Base-by-base conservation (phyloP, 1,140 invertebrate species). In the Schlechtendalia chinensis region DNA sequence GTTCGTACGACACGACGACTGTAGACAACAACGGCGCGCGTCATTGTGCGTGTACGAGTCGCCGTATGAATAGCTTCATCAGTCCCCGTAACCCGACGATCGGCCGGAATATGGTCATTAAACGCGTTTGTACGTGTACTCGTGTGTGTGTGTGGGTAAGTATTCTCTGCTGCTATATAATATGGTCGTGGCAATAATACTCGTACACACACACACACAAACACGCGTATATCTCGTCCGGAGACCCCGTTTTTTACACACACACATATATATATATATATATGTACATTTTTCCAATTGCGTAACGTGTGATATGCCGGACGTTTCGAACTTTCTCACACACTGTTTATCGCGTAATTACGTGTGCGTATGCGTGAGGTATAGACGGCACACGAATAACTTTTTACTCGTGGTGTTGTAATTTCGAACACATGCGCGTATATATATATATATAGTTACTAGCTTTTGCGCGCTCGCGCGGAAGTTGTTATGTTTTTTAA, bases 51-150 rank as follows among this genome's bases (percentile, higher is more conserved):
- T 39, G 32, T 8, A 39, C 32, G 32, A 8, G 32, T 17, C 24
- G 19, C 8, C 19, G 53, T 39, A 56, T 74, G 74, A 77, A 77
- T 77, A 77, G 56, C 74, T 59, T 77, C 74, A 77, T 77, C 74
- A 77, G 74, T 39, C 74, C 74, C 54, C 17, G 39, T 27, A 58
- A 75, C 29, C 17, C 27, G 5, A 58, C 29, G 53, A 75, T 75
- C 54, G 56, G 8, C 74, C 74, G 54, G 54, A 47, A 77, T 77
- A 58, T 5, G 74, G 74, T 77, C 74, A 77, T 77, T 77, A 77
- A 59, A 5, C 59, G n/a, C 32, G 54, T 14, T 59, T 24, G 32
- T 24, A 5, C 39, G 74, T 45, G 32, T 29, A 17, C 24, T 12
- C 11, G 56, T 17, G 6, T 3, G 16, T 61, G 24, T 4, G 6